These are phyloP conservation scores for Dasyurus viverrinus DNA, from an alignment of 2,113 vertebrate genomes.

Conservation along the genomic window DNA sequence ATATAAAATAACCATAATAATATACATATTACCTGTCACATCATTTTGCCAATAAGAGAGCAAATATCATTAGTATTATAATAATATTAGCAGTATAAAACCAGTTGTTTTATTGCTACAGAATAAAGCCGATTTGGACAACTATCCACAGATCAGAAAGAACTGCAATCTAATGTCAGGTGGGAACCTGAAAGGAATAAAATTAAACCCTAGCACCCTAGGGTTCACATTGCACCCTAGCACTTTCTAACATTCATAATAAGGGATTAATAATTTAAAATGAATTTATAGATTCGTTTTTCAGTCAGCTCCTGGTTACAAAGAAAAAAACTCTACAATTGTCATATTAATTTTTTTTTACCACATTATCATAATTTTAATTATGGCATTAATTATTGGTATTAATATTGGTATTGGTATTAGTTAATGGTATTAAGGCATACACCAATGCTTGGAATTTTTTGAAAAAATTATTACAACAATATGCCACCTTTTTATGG, in stretches of 20 bases:
- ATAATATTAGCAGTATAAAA: neutral
- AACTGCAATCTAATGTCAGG: neutral
- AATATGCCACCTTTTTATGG: neutral
- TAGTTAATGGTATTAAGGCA: too few relatives aligned
- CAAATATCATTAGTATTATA: neutral
- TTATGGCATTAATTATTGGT: too few relatives aligned
- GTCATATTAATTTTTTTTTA: neutral
- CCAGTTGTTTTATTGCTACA: neutral
- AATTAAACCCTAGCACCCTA: neutral
- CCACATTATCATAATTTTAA: neutral
- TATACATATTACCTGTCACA: neutral
- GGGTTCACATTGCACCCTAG: too few relatives aligned
- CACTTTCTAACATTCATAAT: neutral
- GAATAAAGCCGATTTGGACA: neutral
- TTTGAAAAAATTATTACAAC: constrained; percentile 32
- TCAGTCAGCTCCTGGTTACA: constrained; percentile 12
- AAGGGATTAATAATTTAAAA: constrained; percentile 46
- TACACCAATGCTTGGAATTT: constrained; percentile 2
- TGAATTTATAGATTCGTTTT: constrained; percentile 8
- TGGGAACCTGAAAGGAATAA: neutral
- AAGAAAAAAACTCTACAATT: constrained; percentile 32
- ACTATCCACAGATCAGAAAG: neutral
- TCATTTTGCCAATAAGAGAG: neutral
- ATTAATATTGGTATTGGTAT: too few relatives aligned
- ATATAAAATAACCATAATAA: neutral